Base-by-base conservation (phyloP, 23 tunicate genomes). In the Phallusia fumigata region DNA sequence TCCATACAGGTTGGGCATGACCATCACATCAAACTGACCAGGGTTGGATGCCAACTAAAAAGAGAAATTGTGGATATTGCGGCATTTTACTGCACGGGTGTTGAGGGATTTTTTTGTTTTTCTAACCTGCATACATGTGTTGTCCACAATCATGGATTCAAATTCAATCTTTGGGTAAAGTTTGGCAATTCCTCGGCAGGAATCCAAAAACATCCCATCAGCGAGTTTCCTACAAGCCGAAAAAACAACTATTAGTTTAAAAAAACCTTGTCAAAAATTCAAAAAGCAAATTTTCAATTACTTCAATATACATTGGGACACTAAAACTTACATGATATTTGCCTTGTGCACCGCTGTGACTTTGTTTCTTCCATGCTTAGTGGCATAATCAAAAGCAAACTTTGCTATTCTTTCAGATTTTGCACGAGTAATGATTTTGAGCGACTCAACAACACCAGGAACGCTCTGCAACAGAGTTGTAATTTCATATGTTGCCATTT, bases 321-420 rank as follows among this genome's bases (percentile, higher is more conserved):
- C n/a, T n/a, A n/a, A n/a, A n/a, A n/a, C 90, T 73, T 53, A 88
- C 90, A 84, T 84, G 32, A 91, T 93, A 52, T 88, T 93, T 18
- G 93, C 98, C 51, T 93, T 93, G 83, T 93, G 98, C 0, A 93
- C 88, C 0, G 93, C 93, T 2, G 98, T 93, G n/a, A 93, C 95
- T 75, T 89, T 93, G 32, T 82, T 85, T 22, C 94, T 50, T 36
- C 79, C 86, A 44, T 89, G 87, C 33, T 85, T 81, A 24, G 79
- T 81, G 0, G 98, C 98, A 49, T 93, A 93, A 73, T 93, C 90
- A 53, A 93, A 93, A 35, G 98, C 98, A 77, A 89, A 93, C 36
- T 78, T 77, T 0, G 98, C 95, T 53, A 93, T 85, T 24, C 98
- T 65, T 73, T 89, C 90, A 32, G 98, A 88, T 47, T 89, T 89